Base-by-base conservation (phyloP, 2,797 vertebrate genomes). In the Chelon auratus region DNA sequence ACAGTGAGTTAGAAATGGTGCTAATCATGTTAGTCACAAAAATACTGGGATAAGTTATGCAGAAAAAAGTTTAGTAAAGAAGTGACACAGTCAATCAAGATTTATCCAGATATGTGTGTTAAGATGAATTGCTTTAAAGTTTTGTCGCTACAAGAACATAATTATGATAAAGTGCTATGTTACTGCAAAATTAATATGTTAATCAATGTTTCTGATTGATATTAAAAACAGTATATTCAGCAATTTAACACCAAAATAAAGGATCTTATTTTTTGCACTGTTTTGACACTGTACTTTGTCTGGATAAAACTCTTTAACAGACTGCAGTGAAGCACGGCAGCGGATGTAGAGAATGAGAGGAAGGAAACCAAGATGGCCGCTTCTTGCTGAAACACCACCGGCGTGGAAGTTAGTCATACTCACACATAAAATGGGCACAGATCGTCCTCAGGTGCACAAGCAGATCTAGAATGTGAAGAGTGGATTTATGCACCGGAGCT, bases 381-480 rank as follows among this genome's bases (percentile, higher is more conserved):
- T 56, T 73, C 47, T 40, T 26, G 83, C 50, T 30, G 74, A 79
- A 72, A 87, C 76, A 59, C 81, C 78, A 54, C 70, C 81, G 55
- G 78, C 82, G 93, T 85, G 93, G 93, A 92, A 92, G 95, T 95
- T 70, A 94, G 94, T 91, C 83, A 96, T 98, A 99, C 97, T 99
- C 96, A 98, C 97, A 99, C 96, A 97, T 96, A 97, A 96, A 96
- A 96, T 79, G 96, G 95, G 96, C 95, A 96, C 94, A 95, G 94
- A 94, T 97, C 96, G 92, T 97, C 97, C 94, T 95, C 96, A 88
- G 97, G 95, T 95, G 96, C 93, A 95, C 95, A 92, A 94, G 97
- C 95, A 95, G 97, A 97, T 97, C 97, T 98, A 98, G 94, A 98
- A 98, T 91, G 95, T 95, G 95, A 95, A 95, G 89, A 97, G 95